Conservation (phyloP, 2,113 vertebrate genomes). For the Channa maculata region DNA sequence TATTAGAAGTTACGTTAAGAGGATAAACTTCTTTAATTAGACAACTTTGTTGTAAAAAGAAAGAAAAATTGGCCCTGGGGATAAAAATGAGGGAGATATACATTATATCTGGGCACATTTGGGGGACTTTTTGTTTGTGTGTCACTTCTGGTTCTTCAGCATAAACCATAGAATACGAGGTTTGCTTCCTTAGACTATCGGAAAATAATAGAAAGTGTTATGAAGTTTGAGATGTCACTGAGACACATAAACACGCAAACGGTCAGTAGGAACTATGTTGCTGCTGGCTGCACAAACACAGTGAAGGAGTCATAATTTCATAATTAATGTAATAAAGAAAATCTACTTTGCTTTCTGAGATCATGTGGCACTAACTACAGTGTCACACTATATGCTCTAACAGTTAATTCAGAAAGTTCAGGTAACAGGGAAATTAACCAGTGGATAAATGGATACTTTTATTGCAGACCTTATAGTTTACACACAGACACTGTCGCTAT, state of each 20-base stretch:
- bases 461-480: too few relatives aligned
- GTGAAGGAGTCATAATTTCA: neutral
- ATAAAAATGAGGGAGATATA: neutral
- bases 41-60: constrained; percentile 37
- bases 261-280: too few relatives aligned
- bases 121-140: neutral
- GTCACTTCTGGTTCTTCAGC: neutral
- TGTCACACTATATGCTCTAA: too few relatives aligned
- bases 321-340: neutral
- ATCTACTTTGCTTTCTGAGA: neutral
- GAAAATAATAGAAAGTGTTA: too few relatives aligned
- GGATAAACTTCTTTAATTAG: constrained; percentile 36
- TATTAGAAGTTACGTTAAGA: constrained; percentile 70
- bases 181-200: neutral
- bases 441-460: too few relatives aligned
- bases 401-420: too few relatives aligned
- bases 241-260: too few relatives aligned
- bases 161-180: neutral
- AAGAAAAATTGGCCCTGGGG: neutral
- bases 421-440: too few relatives aligned
- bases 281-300: too few relatives aligned
- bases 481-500: too few relatives aligned
- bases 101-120: neutral
- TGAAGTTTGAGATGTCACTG: too few relatives aligned
- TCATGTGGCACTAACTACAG: neutral